Conservation (phyloP, 1,140 invertebrate species). For the Trachymyrmex septentrionalis region DNA sequence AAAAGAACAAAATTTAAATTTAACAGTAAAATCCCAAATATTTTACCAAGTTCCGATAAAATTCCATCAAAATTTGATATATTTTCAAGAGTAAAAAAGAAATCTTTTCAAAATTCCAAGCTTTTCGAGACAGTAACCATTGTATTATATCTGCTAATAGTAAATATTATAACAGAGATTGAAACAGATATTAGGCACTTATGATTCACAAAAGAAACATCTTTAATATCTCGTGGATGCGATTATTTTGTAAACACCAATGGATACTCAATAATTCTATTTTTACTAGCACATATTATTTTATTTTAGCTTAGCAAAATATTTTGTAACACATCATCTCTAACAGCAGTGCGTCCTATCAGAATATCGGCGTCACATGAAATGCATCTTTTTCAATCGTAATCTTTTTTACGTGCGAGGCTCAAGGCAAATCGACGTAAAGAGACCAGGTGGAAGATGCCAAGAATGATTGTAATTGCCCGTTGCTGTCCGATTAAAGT, state of each 20-base stretch:
- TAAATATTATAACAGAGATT: not conserved
- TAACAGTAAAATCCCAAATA: too few species aligned
- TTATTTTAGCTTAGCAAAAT: not conserved
- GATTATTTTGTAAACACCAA: not conserved
- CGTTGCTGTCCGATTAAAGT: slow-evolving; percentile 68
- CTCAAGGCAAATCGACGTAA: not conserved
- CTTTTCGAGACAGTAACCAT: too few species aligned
- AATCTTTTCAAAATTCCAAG: too few species aligned
- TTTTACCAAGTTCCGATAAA: too few species aligned
- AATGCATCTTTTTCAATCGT: slow-evolving; percentile 1
- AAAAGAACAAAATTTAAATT: too few species aligned
- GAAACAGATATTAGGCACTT: not conserved
- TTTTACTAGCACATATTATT: not conserved
- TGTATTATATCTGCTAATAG: not conserved
- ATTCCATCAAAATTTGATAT: too few species aligned
- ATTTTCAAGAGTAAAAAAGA: too few species aligned
- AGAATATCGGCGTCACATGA: too few species aligned
- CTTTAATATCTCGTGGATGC: not conserved
- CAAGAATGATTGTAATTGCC: slow-evolving; percentile 68
- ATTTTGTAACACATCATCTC: not conserved
- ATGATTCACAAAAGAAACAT: not conserved
- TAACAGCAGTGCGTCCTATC: not conserved
- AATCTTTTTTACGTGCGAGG: not conserved
- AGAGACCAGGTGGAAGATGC: slow-evolving; percentile 7
- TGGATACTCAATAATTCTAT: not conserved